Conservation (phyloP, 2,888 invertebrate species). For the Drosophila mayaguana region DNA sequence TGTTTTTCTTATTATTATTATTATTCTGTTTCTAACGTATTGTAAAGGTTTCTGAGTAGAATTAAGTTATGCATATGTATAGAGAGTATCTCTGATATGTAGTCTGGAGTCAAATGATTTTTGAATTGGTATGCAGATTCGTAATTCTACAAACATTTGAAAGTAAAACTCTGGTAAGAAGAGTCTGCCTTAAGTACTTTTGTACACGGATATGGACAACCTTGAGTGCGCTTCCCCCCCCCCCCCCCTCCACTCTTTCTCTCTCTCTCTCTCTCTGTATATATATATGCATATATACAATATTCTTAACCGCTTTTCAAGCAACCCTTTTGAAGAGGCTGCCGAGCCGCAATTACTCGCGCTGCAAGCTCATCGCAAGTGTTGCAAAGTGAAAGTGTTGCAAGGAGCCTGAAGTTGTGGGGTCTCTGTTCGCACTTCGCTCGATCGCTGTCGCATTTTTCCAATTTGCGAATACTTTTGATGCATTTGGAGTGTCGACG, state of each 20-base stretch:
- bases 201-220: not conserved
- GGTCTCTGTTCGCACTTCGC: not conserved
- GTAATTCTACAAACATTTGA: not conserved
- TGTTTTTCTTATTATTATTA: not conserved
- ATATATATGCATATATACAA: not conserved
- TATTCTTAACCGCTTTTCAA: not conserved
- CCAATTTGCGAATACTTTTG: slow-evolving; percentile 32
- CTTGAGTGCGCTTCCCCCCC: not conserved
- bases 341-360: slow-evolving; percentile 13
- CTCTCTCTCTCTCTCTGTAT: not conserved
- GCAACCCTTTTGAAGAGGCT: slow-evolving; percentile 29
- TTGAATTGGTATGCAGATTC: not conserved
- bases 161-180: not conserved
- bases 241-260: not conserved
- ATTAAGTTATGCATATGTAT: no score
- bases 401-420: slow-evolving; percentile 2
- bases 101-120: not conserved
- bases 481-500: slow-evolving; percentile 55
- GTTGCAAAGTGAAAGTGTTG: slow-evolving; percentile 47
- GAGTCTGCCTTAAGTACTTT: not conserved
- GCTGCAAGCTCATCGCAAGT: slow-evolving; percentile 34
- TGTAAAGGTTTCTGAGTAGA: no score
- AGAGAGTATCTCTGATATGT: no score
- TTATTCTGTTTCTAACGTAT: not conserved
- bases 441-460: slow-evolving; percentile 44